Conservation (phyloP, 2,797 vertebrate species). For the Microchirus variegatus region DNA sequence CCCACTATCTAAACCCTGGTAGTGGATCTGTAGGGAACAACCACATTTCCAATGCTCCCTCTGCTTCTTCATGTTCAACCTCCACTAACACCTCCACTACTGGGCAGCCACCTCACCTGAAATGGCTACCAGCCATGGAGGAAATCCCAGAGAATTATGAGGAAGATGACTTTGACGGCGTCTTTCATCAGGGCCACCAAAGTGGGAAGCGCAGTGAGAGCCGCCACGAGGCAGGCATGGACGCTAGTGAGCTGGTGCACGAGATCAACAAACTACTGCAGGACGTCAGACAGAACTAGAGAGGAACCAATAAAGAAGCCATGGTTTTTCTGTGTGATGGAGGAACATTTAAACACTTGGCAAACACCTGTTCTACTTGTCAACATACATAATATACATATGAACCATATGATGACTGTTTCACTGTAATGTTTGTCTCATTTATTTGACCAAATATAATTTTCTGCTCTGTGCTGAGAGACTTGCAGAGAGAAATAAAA, state of each 20-base stretch:
- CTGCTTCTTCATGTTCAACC: constrained; percentile 43
- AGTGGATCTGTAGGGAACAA: constrained; percentile 69
- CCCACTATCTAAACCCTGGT: constrained; percentile 92
- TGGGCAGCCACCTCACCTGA: constrained; percentile 84
- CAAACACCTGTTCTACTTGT: constrained; percentile 53
- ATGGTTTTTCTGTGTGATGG: constrained; percentile 27
- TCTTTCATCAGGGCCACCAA: constrained; percentile 87
- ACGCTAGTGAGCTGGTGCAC: constrained; percentile 93
- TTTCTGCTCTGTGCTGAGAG: constrained; percentile 29
- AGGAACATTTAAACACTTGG: constrained; percentile 38
- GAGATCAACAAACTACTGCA: constrained; percentile 98
- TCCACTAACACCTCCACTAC: constrained; percentile 65
- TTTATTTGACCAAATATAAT: constrained; percentile 62
- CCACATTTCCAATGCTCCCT: constrained; percentile 49
- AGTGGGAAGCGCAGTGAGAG: constrained; percentile 81
- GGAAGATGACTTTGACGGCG: constrained; percentile 95
- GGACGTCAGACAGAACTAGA: constrained; percentile 92
- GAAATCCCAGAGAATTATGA: constrained; percentile 98
- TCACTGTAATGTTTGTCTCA: constrained; percentile 61
- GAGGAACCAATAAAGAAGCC: background rate
- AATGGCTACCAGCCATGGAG: constrained; percentile 98
- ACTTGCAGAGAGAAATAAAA: constrained; percentile 41
- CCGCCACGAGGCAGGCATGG: constrained; percentile 89
- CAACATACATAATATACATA: constrained; percentile 34
- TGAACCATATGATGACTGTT: constrained; percentile 42